Conservation (phyloP, 2,113 vertebrate genomes). For the Pogona vitticeps region DNA sequence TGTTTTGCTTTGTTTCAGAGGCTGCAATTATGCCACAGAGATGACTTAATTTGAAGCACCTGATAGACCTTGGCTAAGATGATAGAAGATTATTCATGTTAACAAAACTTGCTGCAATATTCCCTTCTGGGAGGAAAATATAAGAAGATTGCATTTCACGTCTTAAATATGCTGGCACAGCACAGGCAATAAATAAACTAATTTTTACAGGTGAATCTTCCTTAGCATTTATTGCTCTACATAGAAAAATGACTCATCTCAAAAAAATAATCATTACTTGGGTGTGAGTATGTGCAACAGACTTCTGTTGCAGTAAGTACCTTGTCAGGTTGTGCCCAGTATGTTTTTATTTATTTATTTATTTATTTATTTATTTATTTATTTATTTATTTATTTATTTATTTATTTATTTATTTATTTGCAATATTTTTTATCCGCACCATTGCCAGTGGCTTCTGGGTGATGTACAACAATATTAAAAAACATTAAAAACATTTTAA, state of each 20-base stretch:
- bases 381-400: too few relatives aligned
- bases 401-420: too few relatives aligned
- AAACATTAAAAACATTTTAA: too few relatives aligned
- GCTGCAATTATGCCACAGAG: conserved; percentile 5
- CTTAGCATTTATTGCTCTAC: neutral
- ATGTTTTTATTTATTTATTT: neutral
- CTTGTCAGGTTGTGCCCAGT: neutral
- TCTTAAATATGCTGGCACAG: conserved; percentile 11
- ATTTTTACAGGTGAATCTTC: conserved; percentile 1
- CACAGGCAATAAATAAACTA: conserved; percentile 26
- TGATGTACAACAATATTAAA: too few relatives aligned
- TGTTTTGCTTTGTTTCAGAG: conserved; percentile 1
- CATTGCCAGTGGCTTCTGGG: too few relatives aligned
- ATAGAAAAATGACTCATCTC: neutral
- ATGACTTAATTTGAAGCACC: conserved; percentile 18
- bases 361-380: too few relatives aligned
- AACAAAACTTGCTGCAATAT: conserved; percentile 15
- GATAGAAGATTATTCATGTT: conserved; percentile 21
- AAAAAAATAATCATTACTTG: conserved; percentile 6
- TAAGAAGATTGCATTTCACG: conserved; percentile 25
- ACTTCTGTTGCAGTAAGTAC: neutral
- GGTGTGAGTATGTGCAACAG: neutral
- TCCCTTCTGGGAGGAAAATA: conserved; percentile 4
- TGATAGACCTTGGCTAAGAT: conserved; percentile 19
- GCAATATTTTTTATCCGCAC: too few relatives aligned